A percentile compares a stretch with the other conserved stretches of the same genome.
Conservation (phyloP, 2,888 invertebrate genomes). For the Tiliacea aurago region DNA sequence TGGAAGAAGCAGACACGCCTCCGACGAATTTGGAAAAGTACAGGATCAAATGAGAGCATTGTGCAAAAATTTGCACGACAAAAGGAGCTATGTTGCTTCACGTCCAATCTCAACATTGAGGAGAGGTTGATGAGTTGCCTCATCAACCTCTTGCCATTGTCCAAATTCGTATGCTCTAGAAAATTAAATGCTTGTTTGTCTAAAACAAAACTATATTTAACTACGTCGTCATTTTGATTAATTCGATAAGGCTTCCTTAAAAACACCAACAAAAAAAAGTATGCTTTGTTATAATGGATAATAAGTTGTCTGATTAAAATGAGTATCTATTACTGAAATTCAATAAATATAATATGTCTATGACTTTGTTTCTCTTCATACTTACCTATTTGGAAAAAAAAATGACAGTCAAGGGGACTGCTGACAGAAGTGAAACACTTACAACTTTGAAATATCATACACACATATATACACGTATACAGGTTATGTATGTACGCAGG, state of each 20-base stretch:
- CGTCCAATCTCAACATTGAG: slow-evolving; percentile 87
- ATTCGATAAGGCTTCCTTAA: not conserved
- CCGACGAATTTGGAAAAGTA: slow-evolving; percentile 67
- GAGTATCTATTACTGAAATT: not conserved
- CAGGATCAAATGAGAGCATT: slow-evolving; percentile 79
- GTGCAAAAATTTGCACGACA: slow-evolving; percentile 84
- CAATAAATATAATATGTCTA: slow-evolving; percentile 11
- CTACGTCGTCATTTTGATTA: not conserved
- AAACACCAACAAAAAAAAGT: not conserved
- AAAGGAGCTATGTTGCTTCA: slow-evolving; percentile 90
- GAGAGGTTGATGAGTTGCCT: too few relatives aligned
- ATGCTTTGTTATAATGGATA: not conserved
- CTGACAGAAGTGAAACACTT: too few relatives aligned
- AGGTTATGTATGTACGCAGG: too few relatives aligned
- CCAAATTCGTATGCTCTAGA: too few relatives aligned
- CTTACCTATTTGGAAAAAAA: not conserved
- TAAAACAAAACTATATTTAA: not conserved
- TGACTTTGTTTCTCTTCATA: slow-evolving; percentile 4
- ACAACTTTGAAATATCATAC: too few relatives aligned
- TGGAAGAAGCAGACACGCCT: not conserved
- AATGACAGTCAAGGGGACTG: too few relatives aligned
- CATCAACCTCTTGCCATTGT: too few relatives aligned
- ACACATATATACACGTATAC: too few relatives aligned
- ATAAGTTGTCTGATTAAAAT: not conserved
- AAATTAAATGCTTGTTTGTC: not conserved